Percentiles rank a stretch among this genome's conserved stretches.
Evolutionary conservation across 2,888 invertebrate genomes (phyloP).

Genomic region (Dorcus parallelipipedus): DNA sequence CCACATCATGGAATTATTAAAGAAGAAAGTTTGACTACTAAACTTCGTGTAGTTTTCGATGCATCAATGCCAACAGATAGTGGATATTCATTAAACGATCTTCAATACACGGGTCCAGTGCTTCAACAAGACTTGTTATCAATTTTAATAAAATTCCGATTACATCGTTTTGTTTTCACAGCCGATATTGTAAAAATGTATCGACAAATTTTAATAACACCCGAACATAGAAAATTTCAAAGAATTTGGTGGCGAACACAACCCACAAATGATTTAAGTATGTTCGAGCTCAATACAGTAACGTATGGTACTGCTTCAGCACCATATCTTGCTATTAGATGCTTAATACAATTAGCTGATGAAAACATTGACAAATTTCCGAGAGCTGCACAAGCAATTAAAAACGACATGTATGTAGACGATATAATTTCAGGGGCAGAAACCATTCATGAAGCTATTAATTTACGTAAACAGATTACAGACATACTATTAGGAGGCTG

Average conservation of each 20-base stretch:
- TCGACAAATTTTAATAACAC: background rate
- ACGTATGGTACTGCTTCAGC: constrained; percentile 26
- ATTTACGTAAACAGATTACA: too few species aligned
- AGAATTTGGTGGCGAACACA: constrained; percentile 26
- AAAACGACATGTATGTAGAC: too few species aligned
- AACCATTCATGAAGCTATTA: too few species aligned
- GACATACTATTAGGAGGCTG: too few species aligned
- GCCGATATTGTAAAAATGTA: background rate
- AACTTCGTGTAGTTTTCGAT: background rate
- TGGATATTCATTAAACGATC: background rate
- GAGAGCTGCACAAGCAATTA: too few species aligned
- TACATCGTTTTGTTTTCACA: background rate
- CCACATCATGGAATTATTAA: background rate
- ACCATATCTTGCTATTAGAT: constrained; percentile 23
- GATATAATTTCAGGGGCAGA: too few species aligned
- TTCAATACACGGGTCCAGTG: constrained; percentile 2
- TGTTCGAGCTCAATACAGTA: constrained; percentile 22
- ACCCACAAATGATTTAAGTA: constrained; percentile 12
- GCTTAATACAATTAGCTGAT: constrained; percentile 22
- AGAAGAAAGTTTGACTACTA: background rate
- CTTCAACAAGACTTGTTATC: background rate
- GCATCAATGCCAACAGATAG: background rate
- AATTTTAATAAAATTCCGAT: background rate
- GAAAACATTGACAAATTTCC: background rate
- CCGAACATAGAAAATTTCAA: constrained; percentile 21